phyloP scores from a whole-genome alignment of 2,888 invertebrate species.

The Limenitis camilla region DNA sequence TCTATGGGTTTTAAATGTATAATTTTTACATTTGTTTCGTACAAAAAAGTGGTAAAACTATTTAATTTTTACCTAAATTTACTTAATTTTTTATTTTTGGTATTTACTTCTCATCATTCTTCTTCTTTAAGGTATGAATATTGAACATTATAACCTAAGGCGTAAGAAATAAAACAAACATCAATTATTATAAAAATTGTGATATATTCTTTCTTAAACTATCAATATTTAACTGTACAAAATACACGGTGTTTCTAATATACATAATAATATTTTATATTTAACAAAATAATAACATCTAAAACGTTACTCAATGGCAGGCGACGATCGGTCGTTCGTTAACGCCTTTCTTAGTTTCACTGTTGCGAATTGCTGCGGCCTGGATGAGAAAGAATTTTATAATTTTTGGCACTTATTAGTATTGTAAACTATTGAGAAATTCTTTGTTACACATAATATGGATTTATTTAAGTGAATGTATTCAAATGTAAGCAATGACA shows the following conservation, averaged over 20 bases:
- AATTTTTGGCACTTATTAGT: constrained; percentile 14
- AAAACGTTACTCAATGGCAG: constrained; percentile 77
- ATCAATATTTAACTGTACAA: constrained; percentile 75
- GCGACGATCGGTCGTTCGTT: constrained; percentile 90
- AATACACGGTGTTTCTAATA: constrained; percentile 70
- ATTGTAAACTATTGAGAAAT: background rate
- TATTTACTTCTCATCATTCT: background rate
- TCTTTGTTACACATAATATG: background rate
- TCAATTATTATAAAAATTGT: constrained; percentile 68
- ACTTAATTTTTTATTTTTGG: background rate
- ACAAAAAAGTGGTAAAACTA: too few species aligned
- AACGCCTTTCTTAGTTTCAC: constrained; percentile 91
- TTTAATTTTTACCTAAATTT: background rate
- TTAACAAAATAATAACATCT: constrained; percentile 60
- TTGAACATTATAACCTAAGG: too few species aligned
- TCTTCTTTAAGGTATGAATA: background rate
- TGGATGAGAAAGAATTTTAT: constrained; percentile 58
- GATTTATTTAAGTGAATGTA: too few species aligned
- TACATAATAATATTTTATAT: constrained; percentile 61
- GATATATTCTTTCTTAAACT: constrained; percentile 75
- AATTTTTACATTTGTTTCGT: too few species aligned
- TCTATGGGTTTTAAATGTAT: too few species aligned
- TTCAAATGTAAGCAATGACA: too few species aligned
- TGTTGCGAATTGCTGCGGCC: constrained; percentile 90
- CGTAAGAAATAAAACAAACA: constrained; percentile 37